Evolutionary conservation across 1,140 invertebrate species (phyloP), one percentile per base, ranked within the genome.

Genomic region (Dreissena polymorpha): DNA sequence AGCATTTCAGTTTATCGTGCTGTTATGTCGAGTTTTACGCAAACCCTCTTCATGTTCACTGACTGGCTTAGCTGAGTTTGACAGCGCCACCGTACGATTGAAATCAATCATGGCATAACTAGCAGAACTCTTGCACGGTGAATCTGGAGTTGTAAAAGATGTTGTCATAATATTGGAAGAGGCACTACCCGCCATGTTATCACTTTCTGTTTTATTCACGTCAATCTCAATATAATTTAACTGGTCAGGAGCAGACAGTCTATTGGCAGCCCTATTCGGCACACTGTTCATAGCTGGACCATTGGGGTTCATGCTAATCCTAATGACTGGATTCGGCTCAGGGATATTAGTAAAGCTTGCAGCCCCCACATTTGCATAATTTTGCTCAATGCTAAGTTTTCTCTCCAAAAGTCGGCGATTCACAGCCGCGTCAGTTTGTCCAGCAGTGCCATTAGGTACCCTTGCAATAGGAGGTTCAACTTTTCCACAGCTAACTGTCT

Each of bases 51-150:
- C 91, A 75, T 92, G 88, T 12, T 88, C 87, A 65, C 90, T 87
- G 13, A 80, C 89, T 25, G 81, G 76, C 84, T 89, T 90, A 0
- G 90, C 88, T n/a, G 93, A 90, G 81, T 91, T 92, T 1, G 92
- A 92, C n/a, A 98, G 93, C 18, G 97, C 97, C 49, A 95, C 96
- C 0, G 97, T 98, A 92, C 96, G 97, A 88, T 98, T 96, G 92
- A 98, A 98, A 93, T 99, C 98, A 79, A 99, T 99, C 0, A 96
- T 97, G 13, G 97, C 97, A 89, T 98, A 99, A 67, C 96, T 96
- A 12, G 53, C 53, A 60, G 94, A 93, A 16, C 94, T 90, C 50
- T 86, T 86, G 18, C 87, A 74, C 10, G 90, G 88, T 10, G 90
- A 92, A 51, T 89, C 89, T 16, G 89, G 86, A 49, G 89, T 63